These are phyloP conservation scores for Quadriops clusia DNA, from an alignment of 2,888 invertebrate genomes.

Conservation along the genomic window DNA sequence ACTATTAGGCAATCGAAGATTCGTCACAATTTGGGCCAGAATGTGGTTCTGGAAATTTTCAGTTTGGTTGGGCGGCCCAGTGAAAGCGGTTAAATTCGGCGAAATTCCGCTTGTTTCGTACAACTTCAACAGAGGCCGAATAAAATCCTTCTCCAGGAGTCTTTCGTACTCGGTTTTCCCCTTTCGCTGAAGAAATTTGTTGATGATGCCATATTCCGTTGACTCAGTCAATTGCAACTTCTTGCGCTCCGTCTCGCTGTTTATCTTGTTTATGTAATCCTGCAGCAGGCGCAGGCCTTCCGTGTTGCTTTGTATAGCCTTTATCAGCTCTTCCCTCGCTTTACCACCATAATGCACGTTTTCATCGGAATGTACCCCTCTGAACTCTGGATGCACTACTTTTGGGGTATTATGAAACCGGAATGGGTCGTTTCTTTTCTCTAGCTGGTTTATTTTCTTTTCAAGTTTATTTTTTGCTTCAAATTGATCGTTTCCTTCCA, in stretches of 20 bases:
- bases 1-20: too few relatives aligned
- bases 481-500: conserved; percentile 2
- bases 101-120: conserved; percentile 25
- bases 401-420: too few relatives aligned
- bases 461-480: conserved; percentile 1
- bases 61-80: too few relatives aligned
- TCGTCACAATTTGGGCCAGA: too few relatives aligned
- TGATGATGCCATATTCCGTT: conserved; percentile 21
- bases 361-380: conserved; percentile 9
- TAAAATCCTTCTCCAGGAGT: conserved; percentile 30
- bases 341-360: too few relatives aligned
- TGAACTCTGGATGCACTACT: too few relatives aligned
- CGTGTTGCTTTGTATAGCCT: conserved; percentile 16
- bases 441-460: conserved; percentile 10
- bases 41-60: too few relatives aligned
- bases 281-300: conserved; percentile 23
- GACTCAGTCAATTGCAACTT: conserved; percentile 7
- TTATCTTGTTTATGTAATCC: conserved; percentile 22
- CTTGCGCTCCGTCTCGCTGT: conserved; percentile 14
- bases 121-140: conserved; percentile 29
- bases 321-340: too few relatives aligned
- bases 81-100: too few relatives aligned
- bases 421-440: too few relatives aligned
- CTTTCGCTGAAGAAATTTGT: conserved; percentile 23
- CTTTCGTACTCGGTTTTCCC: conserved; percentile 30